Conservation (phyloP, 2,888 invertebrate genomes). For the Caenorhabditis auriculariae region DNA sequence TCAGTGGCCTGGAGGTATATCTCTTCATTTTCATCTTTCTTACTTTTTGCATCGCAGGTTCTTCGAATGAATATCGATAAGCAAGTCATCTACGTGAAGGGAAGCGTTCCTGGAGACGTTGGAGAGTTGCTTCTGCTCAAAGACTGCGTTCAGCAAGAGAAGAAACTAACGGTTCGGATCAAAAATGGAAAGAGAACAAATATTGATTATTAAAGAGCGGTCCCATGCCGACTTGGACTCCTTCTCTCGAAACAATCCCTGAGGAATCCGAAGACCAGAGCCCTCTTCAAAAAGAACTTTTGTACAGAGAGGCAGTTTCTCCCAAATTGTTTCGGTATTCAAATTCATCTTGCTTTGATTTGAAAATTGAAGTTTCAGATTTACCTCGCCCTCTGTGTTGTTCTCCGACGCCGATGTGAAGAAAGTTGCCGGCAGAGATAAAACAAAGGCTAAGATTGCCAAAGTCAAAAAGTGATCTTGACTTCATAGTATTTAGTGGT, state of each 20-base stretch:
- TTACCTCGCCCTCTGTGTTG: constrained; percentile 51
- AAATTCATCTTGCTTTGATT: not conserved
- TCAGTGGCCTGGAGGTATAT: constrained; percentile 49
- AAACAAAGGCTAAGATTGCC: constrained; percentile 59
- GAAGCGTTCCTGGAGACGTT: constrained; percentile 58
- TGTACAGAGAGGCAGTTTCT: constrained; percentile 17
- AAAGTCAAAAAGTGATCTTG: constrained; percentile 59
- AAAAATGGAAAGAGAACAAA: not conserved
- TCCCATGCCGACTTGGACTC: constrained; percentile 55
- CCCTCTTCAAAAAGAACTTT: constrained; percentile 14
- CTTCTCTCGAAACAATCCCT: constrained; percentile 37
- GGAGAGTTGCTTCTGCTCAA: constrained; percentile 52
- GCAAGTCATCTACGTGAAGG: constrained; percentile 60
- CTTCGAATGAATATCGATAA: constrained; percentile 59
- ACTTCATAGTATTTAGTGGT: constrained; percentile 3
- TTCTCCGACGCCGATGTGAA: constrained; percentile 57
- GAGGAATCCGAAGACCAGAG: constrained; percentile 38
- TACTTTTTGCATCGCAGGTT: constrained; percentile 23
- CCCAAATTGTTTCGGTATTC: constrained; percentile 14
- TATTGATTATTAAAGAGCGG: constrained; percentile 27
- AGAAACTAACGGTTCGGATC: constrained; percentile 34
- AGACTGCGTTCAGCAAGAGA: constrained; percentile 51
- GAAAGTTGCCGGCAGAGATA: constrained; percentile 50
- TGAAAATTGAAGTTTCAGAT: constrained; percentile 24
- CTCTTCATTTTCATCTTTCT: not conserved